Conservation (phyloP, 2,888 invertebrate species). For the Trisateles emortualis region DNA sequence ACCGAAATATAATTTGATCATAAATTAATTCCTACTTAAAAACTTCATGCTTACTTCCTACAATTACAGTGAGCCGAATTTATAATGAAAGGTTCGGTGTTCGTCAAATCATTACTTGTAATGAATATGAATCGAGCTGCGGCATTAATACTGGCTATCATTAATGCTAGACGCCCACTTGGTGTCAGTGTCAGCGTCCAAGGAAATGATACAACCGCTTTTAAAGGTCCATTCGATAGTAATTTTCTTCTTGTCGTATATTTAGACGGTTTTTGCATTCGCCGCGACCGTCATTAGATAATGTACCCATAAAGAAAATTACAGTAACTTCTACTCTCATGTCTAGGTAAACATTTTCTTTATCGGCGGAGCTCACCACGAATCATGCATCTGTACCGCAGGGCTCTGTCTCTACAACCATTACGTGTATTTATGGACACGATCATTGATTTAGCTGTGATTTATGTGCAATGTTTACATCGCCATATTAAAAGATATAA, state of each 20-base stretch:
- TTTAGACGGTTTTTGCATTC: conserved; percentile 61
- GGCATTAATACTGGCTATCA: conserved; percentile 38
- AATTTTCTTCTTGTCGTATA: conserved; percentile 54
- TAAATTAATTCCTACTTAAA: conserved; percentile 58
- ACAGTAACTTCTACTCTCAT: conserved; percentile 49
- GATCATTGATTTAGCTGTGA: conserved; percentile 37
- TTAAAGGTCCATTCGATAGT: conserved; percentile 48
- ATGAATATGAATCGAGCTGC: conserved; percentile 48
- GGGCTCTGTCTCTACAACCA: conserved; percentile 51
- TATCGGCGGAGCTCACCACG: conserved; percentile 43
- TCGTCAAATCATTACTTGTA: conserved; percentile 44
- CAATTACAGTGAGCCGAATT: conserved; percentile 46
- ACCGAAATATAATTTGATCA: conserved; percentile 47
- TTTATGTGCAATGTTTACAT: conserved; percentile 37
- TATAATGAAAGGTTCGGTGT: conserved; percentile 40
- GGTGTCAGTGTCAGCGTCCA: conserved; percentile 35
- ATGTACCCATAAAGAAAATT: conserved; percentile 69
- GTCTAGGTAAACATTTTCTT: conserved; percentile 55
- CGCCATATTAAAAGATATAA: conserved; percentile 56
- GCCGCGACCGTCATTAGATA: conserved; percentile 57
- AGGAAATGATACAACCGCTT: conserved; percentile 56
- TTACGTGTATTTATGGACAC: conserved; percentile 49
- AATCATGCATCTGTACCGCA: conserved; percentile 52
- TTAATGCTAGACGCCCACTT: conserved; percentile 51
- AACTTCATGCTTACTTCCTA: conserved; percentile 54